Conservation (phyloP, 2,113 vertebrate species). For the Gymnorhina tibicen region DNA sequence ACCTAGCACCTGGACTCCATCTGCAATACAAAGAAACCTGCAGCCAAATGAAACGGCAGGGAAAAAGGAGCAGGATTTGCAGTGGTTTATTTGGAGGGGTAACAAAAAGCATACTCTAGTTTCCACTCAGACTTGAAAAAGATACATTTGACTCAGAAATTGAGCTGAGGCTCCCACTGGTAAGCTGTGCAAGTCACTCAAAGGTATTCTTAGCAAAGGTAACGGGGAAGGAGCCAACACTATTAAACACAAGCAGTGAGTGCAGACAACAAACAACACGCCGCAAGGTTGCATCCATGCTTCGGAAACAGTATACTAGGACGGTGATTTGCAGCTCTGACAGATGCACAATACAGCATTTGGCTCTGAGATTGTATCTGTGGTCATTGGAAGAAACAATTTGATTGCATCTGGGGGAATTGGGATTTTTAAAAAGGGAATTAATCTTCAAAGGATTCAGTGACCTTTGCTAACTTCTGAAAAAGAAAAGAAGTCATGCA, state of each 20-base stretch:
- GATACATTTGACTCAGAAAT: background rate
- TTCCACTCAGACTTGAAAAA: background rate
- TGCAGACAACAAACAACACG: background rate
- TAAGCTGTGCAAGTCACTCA: background rate
- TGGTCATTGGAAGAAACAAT: constrained; percentile 39
- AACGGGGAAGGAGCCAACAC: background rate
- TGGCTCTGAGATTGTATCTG: constrained; percentile 38
- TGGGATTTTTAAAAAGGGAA: constrained; percentile 40
- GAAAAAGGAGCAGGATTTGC: background rate
- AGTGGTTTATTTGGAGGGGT: background rate
- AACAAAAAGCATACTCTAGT: background rate
- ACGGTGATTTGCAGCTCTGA: constrained; percentile 27
- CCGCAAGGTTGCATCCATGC: background rate
- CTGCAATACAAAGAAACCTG: background rate
- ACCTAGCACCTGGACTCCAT: background rate
- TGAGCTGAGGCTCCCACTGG: background rate
- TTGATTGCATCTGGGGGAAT: constrained; percentile 13
- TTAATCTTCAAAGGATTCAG: constrained; percentile 42
- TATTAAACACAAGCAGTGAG: background rate
- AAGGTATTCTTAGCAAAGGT: background rate
- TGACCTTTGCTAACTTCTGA: constrained; percentile 34
- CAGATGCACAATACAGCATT: constrained; percentile 48
- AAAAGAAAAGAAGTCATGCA: background rate
- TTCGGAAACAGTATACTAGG: background rate
- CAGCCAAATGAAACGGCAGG: background rate